Conservation (phyloP, 2,113 vertebrate genomes). For the Dascyllus trimaculatus region DNA sequence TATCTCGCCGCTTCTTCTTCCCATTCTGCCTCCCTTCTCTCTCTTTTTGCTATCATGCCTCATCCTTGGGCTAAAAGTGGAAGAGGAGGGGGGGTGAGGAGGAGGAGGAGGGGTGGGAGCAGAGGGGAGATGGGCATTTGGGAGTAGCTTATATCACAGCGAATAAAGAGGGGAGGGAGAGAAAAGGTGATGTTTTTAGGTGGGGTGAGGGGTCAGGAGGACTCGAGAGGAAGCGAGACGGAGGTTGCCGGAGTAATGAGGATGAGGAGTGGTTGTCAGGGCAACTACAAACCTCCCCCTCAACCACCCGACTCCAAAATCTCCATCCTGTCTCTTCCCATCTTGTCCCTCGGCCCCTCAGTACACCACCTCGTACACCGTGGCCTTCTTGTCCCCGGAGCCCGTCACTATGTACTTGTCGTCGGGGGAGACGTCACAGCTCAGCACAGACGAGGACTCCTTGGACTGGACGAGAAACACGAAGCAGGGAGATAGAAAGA, state of each 20-base stretch:
- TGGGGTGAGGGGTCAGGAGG: conserved; percentile 43
- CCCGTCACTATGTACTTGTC: conserved; percentile 91
- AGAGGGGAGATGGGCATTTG: conserved; percentile 30
- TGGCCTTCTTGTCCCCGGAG: conserved; percentile 90
- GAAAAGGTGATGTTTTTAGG: conserved; percentile 17
- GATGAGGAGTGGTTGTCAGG: conserved; percentile 52
- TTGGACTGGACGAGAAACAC: conserved; percentile 83
- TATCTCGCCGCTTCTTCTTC: conserved; percentile 65
- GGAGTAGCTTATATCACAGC: conserved; percentile 70
- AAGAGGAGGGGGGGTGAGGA: conserved; percentile 13
- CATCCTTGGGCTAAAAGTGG: conserved; percentile 52
- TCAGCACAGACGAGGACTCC: conserved; percentile 87
- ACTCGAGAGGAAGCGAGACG: conserved; percentile 38
- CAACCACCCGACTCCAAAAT: conserved; percentile 10
- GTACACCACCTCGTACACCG: conserved; percentile 91
- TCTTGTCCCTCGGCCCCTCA: conserved; percentile 73
- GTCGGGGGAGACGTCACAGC: conserved; percentile 90
- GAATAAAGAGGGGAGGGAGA: conserved; percentile 17
- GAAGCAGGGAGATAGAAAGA: not conserved
- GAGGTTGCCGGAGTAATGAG: conserved; percentile 65
- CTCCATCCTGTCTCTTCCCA: conserved; percentile 48
- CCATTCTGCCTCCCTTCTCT: conserved; percentile 45
- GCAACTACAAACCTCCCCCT: conserved; percentile 16
- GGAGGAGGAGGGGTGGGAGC: conserved; percentile 13
- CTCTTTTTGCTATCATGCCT: conserved; percentile 58